Conservation (phyloP, 2,797 vertebrate genomes). For the Mus minutoides region DNA sequence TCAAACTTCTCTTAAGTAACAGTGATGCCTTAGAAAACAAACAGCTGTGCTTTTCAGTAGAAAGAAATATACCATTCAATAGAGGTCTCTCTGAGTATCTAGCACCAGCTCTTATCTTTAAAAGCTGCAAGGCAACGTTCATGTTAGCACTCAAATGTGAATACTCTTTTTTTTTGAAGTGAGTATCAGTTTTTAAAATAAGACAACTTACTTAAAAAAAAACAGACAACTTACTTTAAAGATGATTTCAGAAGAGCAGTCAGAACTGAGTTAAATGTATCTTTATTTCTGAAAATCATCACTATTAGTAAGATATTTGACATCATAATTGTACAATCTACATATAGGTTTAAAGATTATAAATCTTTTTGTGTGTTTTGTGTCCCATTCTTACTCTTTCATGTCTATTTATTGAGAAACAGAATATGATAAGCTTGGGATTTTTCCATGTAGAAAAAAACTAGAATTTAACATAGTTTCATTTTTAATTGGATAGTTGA, state of each 20-base stretch:
- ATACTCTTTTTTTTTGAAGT: background rate
- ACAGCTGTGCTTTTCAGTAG: background rate
- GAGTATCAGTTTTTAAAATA: background rate
- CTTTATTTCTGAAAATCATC: conserved; percentile 18
- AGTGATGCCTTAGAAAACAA: background rate
- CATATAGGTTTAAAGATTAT: conserved; percentile 4
- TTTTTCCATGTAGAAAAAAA: background rate
- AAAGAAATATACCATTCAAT: background rate
- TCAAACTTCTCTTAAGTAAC: background rate
- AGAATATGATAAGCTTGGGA: background rate
- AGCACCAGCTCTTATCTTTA: background rate
- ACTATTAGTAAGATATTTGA: background rate
- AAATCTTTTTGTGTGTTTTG: background rate
- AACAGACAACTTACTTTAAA: background rate
- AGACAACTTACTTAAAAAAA: background rate
- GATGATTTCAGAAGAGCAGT: conserved; percentile 9
- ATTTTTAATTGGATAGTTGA: conserved; percentile 25
- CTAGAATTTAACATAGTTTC: conserved; percentile 36
- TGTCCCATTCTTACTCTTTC: background rate
- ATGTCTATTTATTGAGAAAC: conserved; percentile 27
- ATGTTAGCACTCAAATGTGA: background rate
- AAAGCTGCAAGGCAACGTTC: background rate
- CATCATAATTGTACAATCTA: background rate
- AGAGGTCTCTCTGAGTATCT: background rate
- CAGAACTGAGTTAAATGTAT: background rate